phyloP scores from a whole-genome alignment of 23 tunicate genomes.

The Corella eumyota region DNA sequence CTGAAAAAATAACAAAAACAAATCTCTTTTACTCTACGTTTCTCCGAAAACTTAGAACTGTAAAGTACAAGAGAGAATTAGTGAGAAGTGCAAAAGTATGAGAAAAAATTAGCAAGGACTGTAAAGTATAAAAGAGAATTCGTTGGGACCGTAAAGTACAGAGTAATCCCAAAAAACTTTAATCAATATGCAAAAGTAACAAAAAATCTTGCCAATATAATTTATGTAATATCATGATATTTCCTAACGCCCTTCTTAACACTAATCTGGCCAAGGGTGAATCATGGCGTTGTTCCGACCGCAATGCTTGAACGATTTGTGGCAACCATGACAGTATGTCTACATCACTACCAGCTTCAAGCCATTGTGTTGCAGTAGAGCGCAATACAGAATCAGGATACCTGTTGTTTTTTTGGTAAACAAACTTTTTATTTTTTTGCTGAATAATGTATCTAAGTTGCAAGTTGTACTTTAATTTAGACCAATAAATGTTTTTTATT shows the following conservation, averaged over 20 bases:
- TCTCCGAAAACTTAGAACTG: too few relatives aligned
- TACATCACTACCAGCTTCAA: conserved; percentile 59
- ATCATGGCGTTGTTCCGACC: conserved; percentile 54
- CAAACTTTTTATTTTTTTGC: conserved; percentile 8
- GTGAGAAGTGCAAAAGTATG: too few relatives aligned
- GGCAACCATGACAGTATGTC: conserved; percentile 70
- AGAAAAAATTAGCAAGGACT: too few relatives aligned
- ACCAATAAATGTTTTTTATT: too few relatives aligned
- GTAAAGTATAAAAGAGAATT: background rate
- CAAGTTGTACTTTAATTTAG: too few relatives aligned
- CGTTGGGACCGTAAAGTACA: background rate
- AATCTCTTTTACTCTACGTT: background rate
- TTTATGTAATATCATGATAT: conserved; percentile 66
- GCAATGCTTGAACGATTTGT: conserved; percentile 80
- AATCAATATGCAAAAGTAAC: background rate
- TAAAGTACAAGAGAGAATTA: too few relatives aligned
- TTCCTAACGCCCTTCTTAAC: conserved; percentile 62
- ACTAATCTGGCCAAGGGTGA: conserved; percentile 35
- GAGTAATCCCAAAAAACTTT: background rate
- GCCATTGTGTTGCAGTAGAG: conserved; percentile 63
- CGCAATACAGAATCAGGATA: conserved; percentile 59
- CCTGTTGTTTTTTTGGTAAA: too few relatives aligned
- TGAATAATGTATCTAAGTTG: too few relatives aligned
- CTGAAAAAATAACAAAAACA: conserved; percentile 14
- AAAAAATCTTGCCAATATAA: conserved; percentile 46